phyloP scores from a whole-genome alignment of 2,888 invertebrate genomes.

The Clostera curtula region DNA sequence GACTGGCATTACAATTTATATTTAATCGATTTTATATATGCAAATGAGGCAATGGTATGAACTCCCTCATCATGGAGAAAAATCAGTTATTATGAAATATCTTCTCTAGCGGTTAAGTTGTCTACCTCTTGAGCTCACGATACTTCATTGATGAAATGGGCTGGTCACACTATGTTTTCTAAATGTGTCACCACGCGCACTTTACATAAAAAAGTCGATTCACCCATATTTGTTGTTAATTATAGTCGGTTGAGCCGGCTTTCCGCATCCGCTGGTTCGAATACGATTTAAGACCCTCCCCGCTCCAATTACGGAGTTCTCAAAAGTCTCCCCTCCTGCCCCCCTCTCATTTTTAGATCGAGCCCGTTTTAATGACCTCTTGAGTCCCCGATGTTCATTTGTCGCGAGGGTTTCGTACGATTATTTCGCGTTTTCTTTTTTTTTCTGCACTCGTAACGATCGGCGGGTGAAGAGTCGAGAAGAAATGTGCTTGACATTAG shows the following conservation, averaged over 20 bases:
- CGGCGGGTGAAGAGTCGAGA: conserved; percentile 37
- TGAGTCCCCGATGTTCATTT: conserved; percentile 72
- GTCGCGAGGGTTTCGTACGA: conserved; percentile 68
- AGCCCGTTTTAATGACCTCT: conserved; percentile 74
- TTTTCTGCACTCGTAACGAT: conserved; percentile 43
- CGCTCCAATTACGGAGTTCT: conserved; percentile 72
- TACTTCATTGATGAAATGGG: no score
- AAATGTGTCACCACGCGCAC: no score
- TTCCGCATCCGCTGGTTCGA: conserved; percentile 69
- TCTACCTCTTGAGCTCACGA: no score
- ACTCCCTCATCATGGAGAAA: no score
- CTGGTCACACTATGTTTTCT: no score
- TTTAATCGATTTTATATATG: no score
- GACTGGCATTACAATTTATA: no score
- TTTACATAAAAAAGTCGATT: conserved; percentile 60
- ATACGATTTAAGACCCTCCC: conserved; percentile 72
- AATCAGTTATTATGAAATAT: no score
- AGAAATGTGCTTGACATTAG: conserved; percentile 33
- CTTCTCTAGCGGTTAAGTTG: no score
- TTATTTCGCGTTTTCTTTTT: conserved; percentile 58
- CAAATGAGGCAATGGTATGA: no score
- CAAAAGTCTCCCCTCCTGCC: conserved; percentile 52
- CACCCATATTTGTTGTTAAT: conserved; percentile 75
- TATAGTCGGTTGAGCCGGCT: conserved; percentile 70
- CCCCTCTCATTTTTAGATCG: conserved; percentile 69